A percentile compares a stretch with the other conserved stretches of the same genome.
Evolutionary conservation across 2,888 invertebrate genomes (phyloP).

Genomic region (Erebia aethiops): DNA sequence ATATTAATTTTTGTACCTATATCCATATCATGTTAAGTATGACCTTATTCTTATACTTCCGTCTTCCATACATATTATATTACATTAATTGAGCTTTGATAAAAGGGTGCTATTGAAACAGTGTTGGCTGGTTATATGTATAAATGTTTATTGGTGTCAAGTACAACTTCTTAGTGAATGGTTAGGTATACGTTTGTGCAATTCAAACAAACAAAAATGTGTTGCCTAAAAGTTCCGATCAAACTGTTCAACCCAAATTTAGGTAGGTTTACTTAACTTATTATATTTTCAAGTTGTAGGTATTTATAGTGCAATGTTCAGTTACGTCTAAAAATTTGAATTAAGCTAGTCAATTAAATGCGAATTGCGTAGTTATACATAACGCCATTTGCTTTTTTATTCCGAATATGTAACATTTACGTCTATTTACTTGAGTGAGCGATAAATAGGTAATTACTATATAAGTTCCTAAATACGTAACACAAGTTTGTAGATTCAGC

Average conservation of each 20-base stretch:
- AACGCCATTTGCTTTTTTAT: slow-evolving; percentile 13
- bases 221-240: neutral
- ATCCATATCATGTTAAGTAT: neutral
- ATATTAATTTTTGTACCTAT: too few species aligned
- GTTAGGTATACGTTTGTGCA: neutral
- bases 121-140: neutral
- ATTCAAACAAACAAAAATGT: neutral
- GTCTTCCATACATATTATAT: too few species aligned
- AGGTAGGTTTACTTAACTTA: neutral
- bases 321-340: neutral
- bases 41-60: too few species aligned
- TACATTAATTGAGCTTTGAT: too few species aligned
- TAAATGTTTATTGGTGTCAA: slow-evolving; percentile 14
- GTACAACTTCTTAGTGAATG: slow-evolving; percentile 1
- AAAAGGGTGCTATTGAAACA: neutral
- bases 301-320: neutral
- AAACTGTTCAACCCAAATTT: neutral
- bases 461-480: too few species aligned
- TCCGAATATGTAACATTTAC: slow-evolving; percentile 3
- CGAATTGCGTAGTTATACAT: neutral
- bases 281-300: neutral
- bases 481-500: neutral
- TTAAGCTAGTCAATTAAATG: neutral
- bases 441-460: neutral
- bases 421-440: neutral